A percentile compares a stretch with the other conserved stretches of the same genome.
phyloP scores from a whole-genome alignment of 2,113 vertebrate genomes.

The Ancistrus triradiatus region DNA sequence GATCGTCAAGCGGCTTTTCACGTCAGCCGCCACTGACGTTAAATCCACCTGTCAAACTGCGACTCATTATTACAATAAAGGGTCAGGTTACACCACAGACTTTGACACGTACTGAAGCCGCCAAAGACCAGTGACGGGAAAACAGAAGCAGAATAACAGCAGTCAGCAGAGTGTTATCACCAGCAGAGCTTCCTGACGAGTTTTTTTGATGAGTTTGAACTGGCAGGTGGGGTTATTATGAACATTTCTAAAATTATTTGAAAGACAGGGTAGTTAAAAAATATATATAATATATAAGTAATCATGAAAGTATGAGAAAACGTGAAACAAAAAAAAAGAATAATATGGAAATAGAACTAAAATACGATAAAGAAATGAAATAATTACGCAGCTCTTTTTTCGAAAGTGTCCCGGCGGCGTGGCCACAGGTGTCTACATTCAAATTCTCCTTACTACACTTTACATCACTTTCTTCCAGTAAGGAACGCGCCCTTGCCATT shows the following conservation, averaged over 20 bases:
- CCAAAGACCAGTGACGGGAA: constrained; percentile 27
- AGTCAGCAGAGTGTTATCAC: background rate
- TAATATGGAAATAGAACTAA: no score
- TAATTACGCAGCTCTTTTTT: no score
- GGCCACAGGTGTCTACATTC: constrained; percentile 25
- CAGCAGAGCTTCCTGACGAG: constrained; percentile 31
- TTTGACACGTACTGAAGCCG: constrained; percentile 22
- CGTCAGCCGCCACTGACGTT: background rate
- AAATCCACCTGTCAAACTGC: constrained; percentile 21
- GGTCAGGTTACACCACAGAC: constrained; percentile 28
- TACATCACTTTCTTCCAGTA: constrained; percentile 63
- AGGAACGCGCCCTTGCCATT: constrained; percentile 43
- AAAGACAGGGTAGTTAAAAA: no score
- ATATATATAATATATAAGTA: no score
- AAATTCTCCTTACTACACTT: constrained; percentile 18
- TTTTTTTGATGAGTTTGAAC: no score
- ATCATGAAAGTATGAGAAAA: no score
- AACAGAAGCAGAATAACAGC: background rate
- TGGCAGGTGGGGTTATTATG: no score
- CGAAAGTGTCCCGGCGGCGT: no score
- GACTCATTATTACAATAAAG: constrained; percentile 36
- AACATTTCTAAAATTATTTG: no score
- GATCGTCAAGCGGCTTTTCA: background rate
- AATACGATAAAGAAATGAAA: no score
- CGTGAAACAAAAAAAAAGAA: no score